Evolutionary conservation across 2,797 vertebrate species (phyloP).

Genomic region (Lithobates pipiens): DNA sequence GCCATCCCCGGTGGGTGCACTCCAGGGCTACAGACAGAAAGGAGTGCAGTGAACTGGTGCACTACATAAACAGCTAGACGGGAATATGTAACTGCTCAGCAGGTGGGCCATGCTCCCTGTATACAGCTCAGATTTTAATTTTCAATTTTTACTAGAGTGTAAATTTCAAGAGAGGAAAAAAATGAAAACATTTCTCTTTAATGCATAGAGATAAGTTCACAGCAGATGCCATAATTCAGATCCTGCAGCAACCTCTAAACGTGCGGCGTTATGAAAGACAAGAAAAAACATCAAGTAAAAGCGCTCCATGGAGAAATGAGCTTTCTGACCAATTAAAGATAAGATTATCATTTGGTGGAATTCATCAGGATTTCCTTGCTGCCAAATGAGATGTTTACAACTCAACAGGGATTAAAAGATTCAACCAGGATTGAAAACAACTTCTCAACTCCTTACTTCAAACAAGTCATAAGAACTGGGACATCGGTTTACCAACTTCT

Average conservation of each 20-base stretch:
- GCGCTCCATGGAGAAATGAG: constrained; percentile 24
- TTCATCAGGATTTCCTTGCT: constrained; percentile 24
- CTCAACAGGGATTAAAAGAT: constrained; percentile 44
- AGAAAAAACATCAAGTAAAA: constrained; percentile 35
- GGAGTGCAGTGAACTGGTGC: no score
- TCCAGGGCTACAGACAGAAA: no score
- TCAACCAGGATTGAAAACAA: constrained; percentile 22
- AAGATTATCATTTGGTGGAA: constrained; percentile 46
- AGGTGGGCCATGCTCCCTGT: neutral
- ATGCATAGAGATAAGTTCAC: neutral
- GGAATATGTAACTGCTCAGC: neutral
- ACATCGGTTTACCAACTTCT: constrained; percentile 8
- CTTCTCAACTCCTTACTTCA: constrained; percentile 34
- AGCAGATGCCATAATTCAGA: constrained; percentile 6
- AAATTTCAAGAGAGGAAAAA: neutral
- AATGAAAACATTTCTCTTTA: neutral
- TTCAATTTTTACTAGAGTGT: neutral
- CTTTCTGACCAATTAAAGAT: constrained; percentile 51
- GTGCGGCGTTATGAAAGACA: constrained; percentile 6
- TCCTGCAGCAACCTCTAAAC: neutral
- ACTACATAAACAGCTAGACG: no score
- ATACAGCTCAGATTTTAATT: neutral
- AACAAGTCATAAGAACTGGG: constrained; percentile 28
- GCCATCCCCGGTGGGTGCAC: no score
- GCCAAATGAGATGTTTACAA: constrained; percentile 46